Evolutionary conservation across 2,797 vertebrate genomes (phyloP).

Genomic region (Oceanodroma leucorhoa): DNA sequence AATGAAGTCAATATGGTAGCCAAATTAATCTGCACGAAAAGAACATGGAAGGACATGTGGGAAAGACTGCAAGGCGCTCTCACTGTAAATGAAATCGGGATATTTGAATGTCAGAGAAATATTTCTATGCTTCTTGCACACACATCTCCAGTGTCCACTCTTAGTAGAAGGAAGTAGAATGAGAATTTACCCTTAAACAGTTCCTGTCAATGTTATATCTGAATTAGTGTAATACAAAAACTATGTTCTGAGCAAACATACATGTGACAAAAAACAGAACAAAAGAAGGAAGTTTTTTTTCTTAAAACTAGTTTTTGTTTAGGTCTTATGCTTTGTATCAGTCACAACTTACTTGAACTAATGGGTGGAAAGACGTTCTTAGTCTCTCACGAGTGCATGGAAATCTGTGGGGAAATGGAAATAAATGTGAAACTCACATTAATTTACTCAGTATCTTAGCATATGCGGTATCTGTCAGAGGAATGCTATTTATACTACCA

Average conservation of each 20-base stretch:
- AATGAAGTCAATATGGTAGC: neutral
- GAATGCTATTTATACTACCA: neutral
- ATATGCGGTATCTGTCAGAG: neutral
- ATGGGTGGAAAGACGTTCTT: neutral
- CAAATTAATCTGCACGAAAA: neutral
- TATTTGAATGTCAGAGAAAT: neutral
- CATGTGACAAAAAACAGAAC: accelerated
- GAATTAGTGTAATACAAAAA: neutral
- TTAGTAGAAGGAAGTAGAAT: neutral
- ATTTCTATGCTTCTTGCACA: neutral
- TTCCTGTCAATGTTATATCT: neutral
- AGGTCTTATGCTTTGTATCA: neutral
- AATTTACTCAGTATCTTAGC: neutral
- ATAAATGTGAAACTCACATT: neutral
- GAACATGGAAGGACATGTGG: neutral
- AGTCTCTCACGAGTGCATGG: neutral
- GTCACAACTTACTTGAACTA: neutral
- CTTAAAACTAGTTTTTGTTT: neutral
- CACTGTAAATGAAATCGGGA: neutral
- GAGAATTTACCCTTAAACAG: neutral
- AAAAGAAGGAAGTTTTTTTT: neutral
- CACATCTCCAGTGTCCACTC: neutral
- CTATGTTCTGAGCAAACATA: neutral
- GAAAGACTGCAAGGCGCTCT: neutral
- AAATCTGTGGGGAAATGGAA: neutral